Base-by-base conservation (phyloP, 92 coral and sea anemone species). In the Parazoanthus swiftii region DNA sequence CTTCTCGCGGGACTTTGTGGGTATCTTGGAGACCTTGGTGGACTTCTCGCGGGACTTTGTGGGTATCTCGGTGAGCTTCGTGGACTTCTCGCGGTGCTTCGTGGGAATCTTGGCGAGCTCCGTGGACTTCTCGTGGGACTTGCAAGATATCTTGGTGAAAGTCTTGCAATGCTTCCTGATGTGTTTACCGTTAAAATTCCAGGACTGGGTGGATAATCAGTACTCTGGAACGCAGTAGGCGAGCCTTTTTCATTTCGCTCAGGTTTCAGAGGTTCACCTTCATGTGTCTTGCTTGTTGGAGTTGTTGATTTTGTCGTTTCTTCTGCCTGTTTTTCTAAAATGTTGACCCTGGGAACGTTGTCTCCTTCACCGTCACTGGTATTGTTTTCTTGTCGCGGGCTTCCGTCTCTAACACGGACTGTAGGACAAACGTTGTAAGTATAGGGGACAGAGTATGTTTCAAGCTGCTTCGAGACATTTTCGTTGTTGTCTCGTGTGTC, bases 351-450 rank as follows among this genome's bases (percentile, higher is more conserved):
- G 33, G 33, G 33, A 29, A 29, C 33, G 33, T 29, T 29, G 0
- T 29, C 33, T 29, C 33, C 33, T 29, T 29, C 33, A 29, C 33
- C 33, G 33, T 29, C 33, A 29, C 33, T 29, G 33, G 33, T 29
- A 29, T 29, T 29, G 33, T 29, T 29, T 29, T 29, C 33, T 29
- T 29, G 33, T 29, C 33, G 33, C 33, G 33, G 33, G 33, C 33
- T 29, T 29, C 33, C 33, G 33, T 29, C 33, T 29, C 33, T 29
- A 29, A 29, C 33, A 29, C 33, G 33, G 73, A 11, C 50, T 58
- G 73, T 80, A 0, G 70, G 85, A 6, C 58, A 33, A 51, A 80
- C 85, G 21, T 80, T 80, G 25, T 80, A 80, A 13, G 43, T 58
- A 44, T 56, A 80, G 43, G 50, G 48, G 48, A 38, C 14, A 5